Conservation (phyloP, 37 sponge, comb jelly and placozoan species). For the Oopsacas minuta region DNA sequence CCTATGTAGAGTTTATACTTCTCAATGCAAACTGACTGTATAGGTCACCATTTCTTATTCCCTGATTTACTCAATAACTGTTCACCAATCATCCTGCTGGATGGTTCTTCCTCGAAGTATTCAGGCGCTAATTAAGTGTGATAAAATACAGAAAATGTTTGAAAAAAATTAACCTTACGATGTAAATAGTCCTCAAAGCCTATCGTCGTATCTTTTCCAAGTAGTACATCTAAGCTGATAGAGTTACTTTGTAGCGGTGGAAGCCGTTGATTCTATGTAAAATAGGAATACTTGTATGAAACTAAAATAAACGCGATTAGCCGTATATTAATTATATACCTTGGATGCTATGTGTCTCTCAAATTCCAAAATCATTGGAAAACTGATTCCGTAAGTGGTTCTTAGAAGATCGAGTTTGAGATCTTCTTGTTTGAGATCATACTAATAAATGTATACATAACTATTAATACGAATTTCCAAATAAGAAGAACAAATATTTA, state of each 20-base stretch:
- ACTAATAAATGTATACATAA: neutral
- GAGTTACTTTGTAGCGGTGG: neutral
- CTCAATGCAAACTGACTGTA: no score
- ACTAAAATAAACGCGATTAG: neutral
- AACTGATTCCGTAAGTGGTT: neutral
- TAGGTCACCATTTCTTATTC: no score
- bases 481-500: no score
- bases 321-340: neutral
- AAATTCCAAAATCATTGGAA: neutral
- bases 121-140: neutral
- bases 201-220: neutral
- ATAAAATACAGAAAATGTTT: neutral
- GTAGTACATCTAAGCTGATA: neutral
- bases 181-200: neutral
- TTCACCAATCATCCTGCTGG: neutral
- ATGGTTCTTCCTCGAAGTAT: neutral
- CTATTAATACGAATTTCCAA: neutral
- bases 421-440: neutral
- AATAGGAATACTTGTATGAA: neutral
- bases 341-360: neutral
- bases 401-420: neutral
- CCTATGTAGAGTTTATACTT: no score
- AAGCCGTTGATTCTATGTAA: neutral
- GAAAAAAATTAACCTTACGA: neutral
- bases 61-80: neutral